Conservation (phyloP, 64 coral and sea anemone genomes). For the Cladopsammia gracilis region DNA sequence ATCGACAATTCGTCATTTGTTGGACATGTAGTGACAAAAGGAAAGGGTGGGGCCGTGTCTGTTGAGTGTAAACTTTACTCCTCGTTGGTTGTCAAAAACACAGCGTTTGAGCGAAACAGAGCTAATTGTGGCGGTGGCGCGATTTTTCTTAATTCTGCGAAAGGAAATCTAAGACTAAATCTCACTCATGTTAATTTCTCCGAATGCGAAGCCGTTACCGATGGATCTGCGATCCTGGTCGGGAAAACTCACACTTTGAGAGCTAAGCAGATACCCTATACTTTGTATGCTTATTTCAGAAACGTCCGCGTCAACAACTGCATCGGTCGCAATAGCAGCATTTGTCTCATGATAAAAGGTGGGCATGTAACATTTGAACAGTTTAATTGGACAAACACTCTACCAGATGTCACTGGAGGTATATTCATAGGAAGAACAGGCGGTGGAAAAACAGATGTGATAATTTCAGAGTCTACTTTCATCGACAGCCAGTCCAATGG, state of each 20-base stretch:
- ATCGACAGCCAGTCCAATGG: background rate
- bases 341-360: background rate
- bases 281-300: background rate
- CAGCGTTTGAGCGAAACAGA: background rate
- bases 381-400: background rate
- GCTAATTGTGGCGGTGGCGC: background rate
- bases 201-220: background rate
- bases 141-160: background rate
- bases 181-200: conserved; percentile 35
- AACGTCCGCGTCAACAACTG: conserved; percentile 12
- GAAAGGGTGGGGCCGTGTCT: conserved; percentile 9
- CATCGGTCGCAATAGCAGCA: background rate
- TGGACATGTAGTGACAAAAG: background rate
- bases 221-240: conserved; percentile 8
- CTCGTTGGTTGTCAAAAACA: conserved; percentile 12
- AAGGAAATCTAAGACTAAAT: background rate
- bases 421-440: background rate
- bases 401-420: background rate
- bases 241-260: background rate
- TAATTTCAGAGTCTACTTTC: background rate
- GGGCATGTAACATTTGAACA: background rate
- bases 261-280: background rate
- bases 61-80: background rate
- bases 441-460: background rate
- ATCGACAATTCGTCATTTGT: conserved; percentile 30